These are phyloP conservation scores for Heliconius erato DNA, from an alignment of 2,888 invertebrate species.

Conservation along the genomic window DNA sequence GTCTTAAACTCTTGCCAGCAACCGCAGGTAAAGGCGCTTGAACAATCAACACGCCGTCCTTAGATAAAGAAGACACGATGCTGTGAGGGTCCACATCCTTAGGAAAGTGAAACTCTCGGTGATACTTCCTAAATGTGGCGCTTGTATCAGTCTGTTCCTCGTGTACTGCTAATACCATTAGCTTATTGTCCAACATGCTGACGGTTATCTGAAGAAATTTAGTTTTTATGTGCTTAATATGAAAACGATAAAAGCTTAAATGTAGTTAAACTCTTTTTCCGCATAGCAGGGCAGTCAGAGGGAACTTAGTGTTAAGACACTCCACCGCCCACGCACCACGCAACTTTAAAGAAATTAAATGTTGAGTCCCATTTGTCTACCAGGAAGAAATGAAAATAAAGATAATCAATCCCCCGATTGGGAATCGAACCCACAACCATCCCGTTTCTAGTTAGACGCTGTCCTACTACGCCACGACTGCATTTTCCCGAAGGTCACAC, in stretches of 20 bases:
- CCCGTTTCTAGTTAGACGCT: too few species aligned
- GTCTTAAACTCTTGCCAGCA: constrained; percentile 15
- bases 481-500: too few species aligned
- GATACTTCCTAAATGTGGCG: constrained; percentile 96
- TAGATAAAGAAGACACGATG: constrained; percentile 94
- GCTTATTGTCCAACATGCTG: constrained; percentile 57
- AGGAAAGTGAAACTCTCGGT: constrained; percentile 95
- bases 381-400: too few species aligned
- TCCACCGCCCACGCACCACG: too few species aligned
- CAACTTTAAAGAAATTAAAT: too few species aligned
- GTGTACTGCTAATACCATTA: constrained; percentile 95
- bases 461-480: too few species aligned
- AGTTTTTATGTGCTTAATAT: not conserved
- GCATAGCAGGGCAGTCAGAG: not conserved
- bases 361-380: too few species aligned
- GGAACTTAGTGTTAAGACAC: not conserved
- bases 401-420: too few species aligned
- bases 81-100: constrained; percentile 95
- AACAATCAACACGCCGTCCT: constrained; percentile 96
- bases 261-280: too few species aligned
- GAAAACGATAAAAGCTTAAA: too few species aligned
- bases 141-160: constrained; percentile 96
- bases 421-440: too few species aligned
- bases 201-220: constrained; percentile 62
- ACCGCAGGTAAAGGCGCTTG: constrained; percentile 81